Conservation (phyloP, 2,888 invertebrate species). For the Cheilosia grossa region DNA sequence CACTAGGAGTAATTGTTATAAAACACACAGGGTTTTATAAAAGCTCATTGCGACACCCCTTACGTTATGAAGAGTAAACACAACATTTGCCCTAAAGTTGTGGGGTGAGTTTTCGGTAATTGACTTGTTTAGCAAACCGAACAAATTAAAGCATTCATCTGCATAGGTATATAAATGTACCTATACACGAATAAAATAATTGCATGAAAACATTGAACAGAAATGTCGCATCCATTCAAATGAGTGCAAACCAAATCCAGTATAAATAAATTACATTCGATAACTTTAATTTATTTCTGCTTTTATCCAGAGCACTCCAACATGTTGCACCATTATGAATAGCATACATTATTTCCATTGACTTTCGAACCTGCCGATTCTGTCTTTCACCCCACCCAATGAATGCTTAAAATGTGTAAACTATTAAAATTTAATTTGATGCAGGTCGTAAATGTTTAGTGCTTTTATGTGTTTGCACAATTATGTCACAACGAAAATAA, state of each 20-base stretch:
- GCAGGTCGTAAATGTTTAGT: constrained; percentile 1
- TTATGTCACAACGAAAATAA: neutral
- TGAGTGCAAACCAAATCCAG: neutral
- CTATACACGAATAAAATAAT: neutral
- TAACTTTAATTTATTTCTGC: neutral
- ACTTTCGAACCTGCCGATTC: neutral
- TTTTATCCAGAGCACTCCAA: neutral
- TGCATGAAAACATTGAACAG: neutral
- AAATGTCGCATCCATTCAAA: neutral
- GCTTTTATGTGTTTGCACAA: neutral
- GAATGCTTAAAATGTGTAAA: neutral
- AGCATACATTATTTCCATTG: constrained; percentile 2
- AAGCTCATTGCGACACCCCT: too few species aligned
- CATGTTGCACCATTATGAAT: neutral
- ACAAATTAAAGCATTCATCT: neutral
- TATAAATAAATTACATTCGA: neutral
- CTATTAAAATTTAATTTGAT: constrained; percentile 2
- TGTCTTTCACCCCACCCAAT: neutral
- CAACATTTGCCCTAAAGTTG: too few species aligned
- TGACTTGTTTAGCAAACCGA: too few species aligned
- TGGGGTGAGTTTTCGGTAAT: too few species aligned
- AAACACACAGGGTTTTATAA: too few species aligned
- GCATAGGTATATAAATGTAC: neutral
- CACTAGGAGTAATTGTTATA: too few species aligned
- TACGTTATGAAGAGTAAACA: too few species aligned